phyloP scores from a whole-genome alignment of 1,140 invertebrate genomes.

The Leptestheria dahalacensis region DNA sequence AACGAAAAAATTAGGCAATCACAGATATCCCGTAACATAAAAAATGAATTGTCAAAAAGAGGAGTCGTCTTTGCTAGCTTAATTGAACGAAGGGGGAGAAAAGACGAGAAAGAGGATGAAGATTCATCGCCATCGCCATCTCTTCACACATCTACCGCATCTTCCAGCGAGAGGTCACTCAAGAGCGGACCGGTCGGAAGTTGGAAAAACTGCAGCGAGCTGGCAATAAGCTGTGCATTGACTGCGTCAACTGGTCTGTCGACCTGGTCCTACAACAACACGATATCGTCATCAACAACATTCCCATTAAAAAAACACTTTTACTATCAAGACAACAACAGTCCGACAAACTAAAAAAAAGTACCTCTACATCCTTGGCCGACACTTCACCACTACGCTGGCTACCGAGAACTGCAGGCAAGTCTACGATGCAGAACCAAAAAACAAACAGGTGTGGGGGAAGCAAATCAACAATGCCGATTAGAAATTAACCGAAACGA shows the following conservation, averaged over 20 bases:
- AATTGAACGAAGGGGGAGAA: no score
- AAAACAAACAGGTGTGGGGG: not conserved
- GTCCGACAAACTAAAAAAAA: not conserved
- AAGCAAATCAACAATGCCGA: no score
- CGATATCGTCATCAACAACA: no score
- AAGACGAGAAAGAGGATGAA: not conserved
- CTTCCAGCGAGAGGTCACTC: slow-evolving; percentile 5
- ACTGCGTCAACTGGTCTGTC: slow-evolving; percentile 3
- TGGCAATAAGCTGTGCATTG: not conserved
- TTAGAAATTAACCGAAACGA: no score
- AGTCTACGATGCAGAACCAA: not conserved
- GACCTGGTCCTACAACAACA: not conserved
- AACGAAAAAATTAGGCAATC: not conserved
- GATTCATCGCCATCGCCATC: not conserved
- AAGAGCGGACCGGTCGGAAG: not conserved
- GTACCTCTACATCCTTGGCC: not conserved
- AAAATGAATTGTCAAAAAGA: not conserved
- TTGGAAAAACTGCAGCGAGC: not conserved
- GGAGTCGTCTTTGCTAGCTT: no score
- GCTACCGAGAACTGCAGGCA: not conserved
- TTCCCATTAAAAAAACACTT: not conserved
- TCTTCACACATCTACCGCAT: slow-evolving; percentile 8
- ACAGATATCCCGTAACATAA: not conserved
- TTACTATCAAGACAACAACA: not conserved
- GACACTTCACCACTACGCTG: not conserved